These are phyloP conservation scores for Sigmodon hispidus DNA, from an alignment of 2,113 vertebrate genomes.

Conservation along the genomic window DNA sequence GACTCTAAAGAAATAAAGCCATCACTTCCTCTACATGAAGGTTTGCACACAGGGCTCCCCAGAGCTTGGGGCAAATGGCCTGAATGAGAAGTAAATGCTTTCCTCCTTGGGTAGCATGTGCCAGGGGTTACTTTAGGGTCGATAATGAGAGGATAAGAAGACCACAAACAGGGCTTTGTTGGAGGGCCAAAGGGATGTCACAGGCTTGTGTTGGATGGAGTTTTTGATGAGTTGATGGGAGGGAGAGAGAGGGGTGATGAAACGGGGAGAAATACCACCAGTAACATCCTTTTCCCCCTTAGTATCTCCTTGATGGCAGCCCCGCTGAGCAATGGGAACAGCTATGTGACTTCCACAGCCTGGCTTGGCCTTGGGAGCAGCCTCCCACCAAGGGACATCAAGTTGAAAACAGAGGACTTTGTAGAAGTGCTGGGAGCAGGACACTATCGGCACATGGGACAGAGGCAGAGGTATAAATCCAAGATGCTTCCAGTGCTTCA, in stretches of 20 bases:
- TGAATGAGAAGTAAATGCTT: not conserved
- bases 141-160: not conserved
- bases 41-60: not conserved
- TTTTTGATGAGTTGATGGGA: not conserved
- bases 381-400: not conserved
- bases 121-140: not conserved
- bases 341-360: not conserved
- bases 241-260: not conserved
- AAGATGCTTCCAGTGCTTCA: not conserved
- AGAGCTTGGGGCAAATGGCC: not conserved
- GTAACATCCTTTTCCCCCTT: not conserved
- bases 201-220: not conserved
- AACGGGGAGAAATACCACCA: no score
- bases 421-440: not conserved
- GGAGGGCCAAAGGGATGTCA: not conserved
- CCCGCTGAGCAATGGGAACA: not conserved
- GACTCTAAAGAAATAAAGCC: constrained; percentile 41
- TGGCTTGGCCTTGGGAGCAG: not conserved
- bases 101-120: not conserved
- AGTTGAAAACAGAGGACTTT: not conserved
- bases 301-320: not conserved
- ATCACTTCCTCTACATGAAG: not conserved
- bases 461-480: not conserved
- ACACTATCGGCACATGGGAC: not conserved
- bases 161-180: not conserved